Base-by-base conservation (phyloP, 2,888 invertebrate species). In the Criorhina ranunculi region DNA sequence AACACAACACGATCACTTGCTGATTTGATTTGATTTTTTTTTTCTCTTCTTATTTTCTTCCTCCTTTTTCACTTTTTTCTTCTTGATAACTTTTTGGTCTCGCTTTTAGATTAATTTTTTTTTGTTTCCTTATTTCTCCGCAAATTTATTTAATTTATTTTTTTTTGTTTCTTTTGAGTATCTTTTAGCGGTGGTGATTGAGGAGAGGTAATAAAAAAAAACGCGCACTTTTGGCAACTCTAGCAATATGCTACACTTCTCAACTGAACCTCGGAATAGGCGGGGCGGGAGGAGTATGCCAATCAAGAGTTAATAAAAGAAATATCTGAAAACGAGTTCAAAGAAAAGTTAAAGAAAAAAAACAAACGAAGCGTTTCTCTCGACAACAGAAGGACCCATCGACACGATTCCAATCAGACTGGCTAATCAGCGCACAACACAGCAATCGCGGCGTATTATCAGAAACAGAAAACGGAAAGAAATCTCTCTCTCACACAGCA, bases 1-100 rank as follows among this genome's bases (percentile, higher is more conserved):
- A 77, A 82, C 78, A 83, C 78, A 44, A 24, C 70, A 42, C 82
- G 78, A 83, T 83, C 82, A 78, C 82, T 83, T 73, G 59, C 67
- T 53, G 76, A 69, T 66, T 70, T 70, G 67, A 64, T 81, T 77
- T 67, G 37, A 51, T 31, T 73, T 73, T 44, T 35, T 57, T 76
- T 53, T 24, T 55, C 3, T 12, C 3, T 12, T 46, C 44, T 9
- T 55, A 35, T 73, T 67, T 15, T 15, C 51, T 77, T 72, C 24
- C 11, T 55, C 51, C 29, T 17, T 49, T 24, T 46, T 42, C 31
- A 49, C 12, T 51, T 53, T 67, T 62, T 62, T 51, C 33, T 44
- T 37, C 31, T 57, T 24, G 57, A 57, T 81, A 57, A 60, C 37
- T 72, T 70, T 62, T 77, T 70, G 55, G 62, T 62, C 53, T 60